Base-by-base conservation (phyloP, 2,888 invertebrate genomes). In the Kryphioiulus occultus region DNA sequence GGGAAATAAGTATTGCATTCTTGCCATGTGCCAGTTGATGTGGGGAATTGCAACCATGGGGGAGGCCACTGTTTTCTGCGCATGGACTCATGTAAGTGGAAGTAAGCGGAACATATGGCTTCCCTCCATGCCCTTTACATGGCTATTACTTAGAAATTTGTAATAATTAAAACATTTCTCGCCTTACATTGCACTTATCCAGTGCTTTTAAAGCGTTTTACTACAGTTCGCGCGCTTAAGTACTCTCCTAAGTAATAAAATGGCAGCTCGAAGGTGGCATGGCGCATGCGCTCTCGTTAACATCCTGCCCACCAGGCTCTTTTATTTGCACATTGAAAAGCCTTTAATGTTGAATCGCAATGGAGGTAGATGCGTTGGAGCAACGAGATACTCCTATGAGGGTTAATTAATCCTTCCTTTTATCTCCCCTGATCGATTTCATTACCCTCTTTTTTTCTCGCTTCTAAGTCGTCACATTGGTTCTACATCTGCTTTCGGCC, bases 121-220 rank as follows among this genome's bases (percentile, higher is more conserved):
- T 68, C 26, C 68, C 26, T n/a, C 68, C 68, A 26, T 68, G 68
- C 26, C 68, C 26, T 68, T 68, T 68, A 68, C 68, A 68, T 68
- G 68, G 68, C 68, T 68, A 68, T 68, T 68, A 68, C 68, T 68
- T 68, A 68, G 19, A 68, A 68, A 68, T 68, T 68, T 68, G 68
- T n/a, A 68, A 68, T 68, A 68, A 68, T 68, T 68, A 68, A 68
- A 68, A 68, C 68, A 68, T 68, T 68, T 68, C 68, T 68, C 68
- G 68, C 68, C 68, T 68, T 68, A 68, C 68, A 68, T 68, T 68
- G 68, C 68, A 68, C 68, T 68, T 68, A 68, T 26, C 68, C 68
- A 68, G 68, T 68, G 68, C 68, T 68, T 68, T 68, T 68, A 68
- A 68, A 68, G 68, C 68, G 68, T 68, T 68, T 68, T 68, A 68